Evolutionary conservation across 2,113 vertebrate genomes (phyloP), one percentile per base, ranked within the genome.

Genomic region (Cnemophilus loriae): DNA sequence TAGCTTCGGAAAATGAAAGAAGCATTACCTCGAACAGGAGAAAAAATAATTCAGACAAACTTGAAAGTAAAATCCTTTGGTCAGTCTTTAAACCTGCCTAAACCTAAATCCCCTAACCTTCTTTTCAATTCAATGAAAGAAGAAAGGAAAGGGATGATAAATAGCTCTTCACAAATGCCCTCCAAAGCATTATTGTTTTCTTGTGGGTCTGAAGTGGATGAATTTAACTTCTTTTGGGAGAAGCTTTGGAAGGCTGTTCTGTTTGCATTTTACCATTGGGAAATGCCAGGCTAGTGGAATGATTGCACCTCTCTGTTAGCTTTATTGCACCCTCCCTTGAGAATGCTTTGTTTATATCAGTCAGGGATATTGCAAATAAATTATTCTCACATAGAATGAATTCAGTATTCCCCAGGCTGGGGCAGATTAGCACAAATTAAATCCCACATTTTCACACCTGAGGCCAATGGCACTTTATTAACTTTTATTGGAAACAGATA

Each of bases 361-460:
- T 77, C 77, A 87, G 67, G 75, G 60, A 81, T 67, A 84, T 68
- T 4, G 24, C 57, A 87, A 94, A 94, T 77, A 87, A 93, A 89
- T 96, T 76, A 89, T 77, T 91, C 79, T 90, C 61, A 33, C 37
- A 41, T 16, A 16, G 41, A 84, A 32, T 70, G 60, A 84, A 68
- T 94, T 88, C 68, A 44, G 52, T 89, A 92, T 94, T 95, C 89
- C 86, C 86, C 67, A 42, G 68, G 21, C 69, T 88, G 59, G 39
- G 20, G 61, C 46, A 87, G 90, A 94, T 95, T 91, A 95, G 78
- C 76, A 59, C 71, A 94, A 93, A 97, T 96, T 93, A 93, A 95
- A 94, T 95, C 89, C 53, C 50, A 76, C 39, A 24, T 94, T 86
- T 94, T 84, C 64, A 60, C 95, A 96, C 84, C 91, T 96, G 94